Percentiles rank a stretch among this genome's conserved stretches.
Evolutionary conservation across 2,888 invertebrate genomes (phyloP).

Genomic region (Cataglyphis altisquamis): DNA sequence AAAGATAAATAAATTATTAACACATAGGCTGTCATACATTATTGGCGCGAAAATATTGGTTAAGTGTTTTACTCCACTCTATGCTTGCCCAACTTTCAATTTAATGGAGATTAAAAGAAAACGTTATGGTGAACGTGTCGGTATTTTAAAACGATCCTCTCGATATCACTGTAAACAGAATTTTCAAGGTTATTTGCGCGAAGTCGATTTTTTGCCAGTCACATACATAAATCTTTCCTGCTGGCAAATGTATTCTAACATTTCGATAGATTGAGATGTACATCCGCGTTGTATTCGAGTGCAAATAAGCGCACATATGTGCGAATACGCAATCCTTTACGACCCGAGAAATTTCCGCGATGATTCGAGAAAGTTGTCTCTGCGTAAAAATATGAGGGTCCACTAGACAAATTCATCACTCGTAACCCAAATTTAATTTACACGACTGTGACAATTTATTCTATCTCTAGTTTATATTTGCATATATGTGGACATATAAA

Average conservation of each 20-base stretch:
- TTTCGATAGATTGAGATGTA: neutral
- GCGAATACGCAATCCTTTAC: constrained; percentile 33
- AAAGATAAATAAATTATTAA: neutral
- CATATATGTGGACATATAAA: neutral
- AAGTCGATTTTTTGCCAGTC: neutral
- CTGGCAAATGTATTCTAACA: neutral
- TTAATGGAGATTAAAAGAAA: constrained; percentile 5
- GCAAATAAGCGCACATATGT: constrained; percentile 18
- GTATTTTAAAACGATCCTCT: constrained; percentile 2
- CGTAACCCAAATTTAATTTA: constrained; percentile 18
- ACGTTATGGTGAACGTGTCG: neutral
- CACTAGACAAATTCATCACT: neutral
- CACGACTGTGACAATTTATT: neutral
- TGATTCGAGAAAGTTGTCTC: constrained; percentile 28
- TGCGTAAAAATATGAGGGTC: constrained; percentile 22
- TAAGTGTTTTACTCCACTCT: neutral
- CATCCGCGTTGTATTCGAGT: neutral
- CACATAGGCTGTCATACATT: neutral
- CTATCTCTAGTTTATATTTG: constrained; percentile 1
- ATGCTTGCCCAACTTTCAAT: neutral
- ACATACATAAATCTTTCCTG: neutral
- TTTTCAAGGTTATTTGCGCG: neutral
- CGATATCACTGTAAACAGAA: neutral
- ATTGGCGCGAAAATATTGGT: neutral
- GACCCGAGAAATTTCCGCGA: constrained; percentile 17